These are phyloP conservation scores for Philypnodon macrostomus DNA, from an alignment of 2,797 vertebrate species.

Conservation along the genomic window DNA sequence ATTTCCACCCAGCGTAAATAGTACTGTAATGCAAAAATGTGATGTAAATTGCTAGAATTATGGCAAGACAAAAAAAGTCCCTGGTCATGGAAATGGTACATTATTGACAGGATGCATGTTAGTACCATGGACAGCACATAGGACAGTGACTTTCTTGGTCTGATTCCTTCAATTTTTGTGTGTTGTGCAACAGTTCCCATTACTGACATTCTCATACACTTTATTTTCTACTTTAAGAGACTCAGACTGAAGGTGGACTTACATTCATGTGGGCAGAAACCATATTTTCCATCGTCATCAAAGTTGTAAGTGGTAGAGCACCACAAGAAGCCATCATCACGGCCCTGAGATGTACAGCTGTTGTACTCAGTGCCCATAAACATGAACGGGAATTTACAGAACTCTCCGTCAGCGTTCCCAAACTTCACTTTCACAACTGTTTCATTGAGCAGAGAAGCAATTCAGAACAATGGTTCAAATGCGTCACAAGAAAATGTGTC, in stretches of 20 bases:
- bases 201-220: too few relatives aligned
- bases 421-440: slow-evolving; percentile 96
- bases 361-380: slow-evolving; percentile 92
- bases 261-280: slow-evolving; percentile 98
- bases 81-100: slow-evolving; percentile 22
- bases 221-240: too few relatives aligned
- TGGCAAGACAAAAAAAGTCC: slow-evolving; percentile 1
- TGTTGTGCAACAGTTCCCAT: neutral
- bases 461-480: too few relatives aligned
- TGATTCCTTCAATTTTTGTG: too few relatives aligned
- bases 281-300: slow-evolving; percentile 91
- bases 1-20: slow-evolving; percentile 95
- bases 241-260: slow-evolving; percentile 61
- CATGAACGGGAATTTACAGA: slow-evolving; percentile 95
- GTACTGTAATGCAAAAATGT: slow-evolving; percentile 70
- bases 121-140: slow-evolving; percentile 60
- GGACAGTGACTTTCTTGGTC: too few relatives aligned
- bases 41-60: neutral
- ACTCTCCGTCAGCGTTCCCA: slow-evolving; percentile 94
- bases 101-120: slow-evolving; percentile 39
- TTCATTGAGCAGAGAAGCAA: too few relatives aligned
- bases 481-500: too few relatives aligned
- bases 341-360: slow-evolving; percentile 88
- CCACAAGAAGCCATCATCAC: slow-evolving; percentile 96
- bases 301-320: slow-evolving; percentile 95